phyloP scores from a whole-genome alignment of 2,888 invertebrate species.

The Bombyx huttoni region DNA sequence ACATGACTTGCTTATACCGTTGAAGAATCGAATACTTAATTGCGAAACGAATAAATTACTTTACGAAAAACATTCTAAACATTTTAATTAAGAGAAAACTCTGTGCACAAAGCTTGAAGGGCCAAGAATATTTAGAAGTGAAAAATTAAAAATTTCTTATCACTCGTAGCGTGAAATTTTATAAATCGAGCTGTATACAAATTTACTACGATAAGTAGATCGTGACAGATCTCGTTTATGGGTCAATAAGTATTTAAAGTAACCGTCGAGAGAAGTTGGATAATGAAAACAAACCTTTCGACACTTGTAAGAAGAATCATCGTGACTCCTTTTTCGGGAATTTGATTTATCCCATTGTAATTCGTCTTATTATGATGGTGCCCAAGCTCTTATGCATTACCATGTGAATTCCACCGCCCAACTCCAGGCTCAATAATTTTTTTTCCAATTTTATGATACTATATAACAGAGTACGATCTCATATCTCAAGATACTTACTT shows the following conservation, averaged over 20 bases:
- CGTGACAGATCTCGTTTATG: constrained; percentile 58
- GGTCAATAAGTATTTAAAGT: constrained; percentile 26
- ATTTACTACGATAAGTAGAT: constrained; percentile 50
- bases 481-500: too few relatives aligned
- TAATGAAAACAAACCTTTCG: not conserved
- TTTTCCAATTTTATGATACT: too few relatives aligned
- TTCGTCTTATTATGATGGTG: too few relatives aligned
- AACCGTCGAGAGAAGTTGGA: not conserved
- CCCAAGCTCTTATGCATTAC: too few relatives aligned
- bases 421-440: too few relatives aligned
- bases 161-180: constrained; percentile 27
- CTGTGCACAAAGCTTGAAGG: constrained; percentile 15
- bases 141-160: constrained; percentile 15
- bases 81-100: constrained; percentile 13
- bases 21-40: not conserved
- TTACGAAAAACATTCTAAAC: not conserved
- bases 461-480: too few relatives aligned
- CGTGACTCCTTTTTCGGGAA: too few relatives aligned
- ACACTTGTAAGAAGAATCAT: not conserved
- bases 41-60: not conserved
- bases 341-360: too few relatives aligned
- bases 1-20: not conserved
- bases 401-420: too few relatives aligned
- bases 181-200: constrained; percentile 16
- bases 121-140: constrained; percentile 17